These are phyloP conservation scores for Ophion ellenae DNA, from an alignment of 2,888 invertebrate genomes.

Conservation along the genomic window DNA sequence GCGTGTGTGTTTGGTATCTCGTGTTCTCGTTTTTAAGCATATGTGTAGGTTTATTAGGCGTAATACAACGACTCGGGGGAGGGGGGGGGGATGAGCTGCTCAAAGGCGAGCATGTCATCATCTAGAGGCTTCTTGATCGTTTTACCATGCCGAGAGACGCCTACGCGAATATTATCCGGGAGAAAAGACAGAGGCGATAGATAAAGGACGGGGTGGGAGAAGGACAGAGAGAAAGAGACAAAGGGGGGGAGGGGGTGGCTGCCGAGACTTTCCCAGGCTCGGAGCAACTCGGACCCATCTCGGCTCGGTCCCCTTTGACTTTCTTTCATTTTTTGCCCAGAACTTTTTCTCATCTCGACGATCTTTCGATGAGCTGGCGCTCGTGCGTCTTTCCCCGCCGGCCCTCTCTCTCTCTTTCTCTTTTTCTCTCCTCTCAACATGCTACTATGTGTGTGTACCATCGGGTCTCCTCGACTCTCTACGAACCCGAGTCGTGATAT, in stretches of 20 bases:
- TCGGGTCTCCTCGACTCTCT: constrained; percentile 26
- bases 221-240: constrained; percentile 34
- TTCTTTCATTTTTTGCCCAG: constrained; percentile 36
- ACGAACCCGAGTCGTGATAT: constrained; percentile 56
- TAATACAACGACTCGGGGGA: constrained; percentile 19
- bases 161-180: constrained; percentile 68
- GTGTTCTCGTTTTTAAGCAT: not conserved
- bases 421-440: constrained; percentile 7
- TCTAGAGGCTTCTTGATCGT: constrained; percentile 61
- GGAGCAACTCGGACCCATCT: constrained; percentile 9
- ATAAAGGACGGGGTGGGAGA: constrained; percentile 5
- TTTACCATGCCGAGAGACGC: constrained; percentile 64
- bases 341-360: constrained; percentile 34
- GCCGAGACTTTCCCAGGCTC: constrained; percentile 65
- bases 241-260: not conserved
- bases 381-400: constrained; percentile 9
- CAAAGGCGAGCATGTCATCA: constrained; percentile 15
- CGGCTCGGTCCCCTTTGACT: constrained; percentile 30
- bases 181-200: constrained; percentile 44
- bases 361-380: constrained; percentile 10
- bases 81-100: not conserved
- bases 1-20: constrained; percentile 27
- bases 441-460: not conserved
- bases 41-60: constrained; percentile 42
- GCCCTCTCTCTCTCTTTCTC: not conserved